Evolutionary conservation across 2,113 vertebrate species (phyloP).

Genomic region (Callocephalon fimbriatum): DNA sequence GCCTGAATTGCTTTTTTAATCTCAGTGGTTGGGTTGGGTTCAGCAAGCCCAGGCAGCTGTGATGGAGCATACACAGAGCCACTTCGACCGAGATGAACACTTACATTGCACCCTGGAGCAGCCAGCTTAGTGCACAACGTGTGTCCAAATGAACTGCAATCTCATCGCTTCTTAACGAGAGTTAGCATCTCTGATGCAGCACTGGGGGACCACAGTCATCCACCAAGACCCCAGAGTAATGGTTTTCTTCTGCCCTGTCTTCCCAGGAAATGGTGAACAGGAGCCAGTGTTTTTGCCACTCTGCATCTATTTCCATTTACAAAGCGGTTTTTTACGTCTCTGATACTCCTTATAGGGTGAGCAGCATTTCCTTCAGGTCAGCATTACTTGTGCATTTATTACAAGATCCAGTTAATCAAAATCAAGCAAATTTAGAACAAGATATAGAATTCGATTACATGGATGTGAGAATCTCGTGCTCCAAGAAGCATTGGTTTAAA

Average conservation of each 20-base stretch:
- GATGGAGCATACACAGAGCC: not conserved
- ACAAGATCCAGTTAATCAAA: not conserved
- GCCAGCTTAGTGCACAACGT: not conserved
- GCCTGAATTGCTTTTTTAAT: not conserved
- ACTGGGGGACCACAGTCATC: not conserved
- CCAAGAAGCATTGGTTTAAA: not conserved
- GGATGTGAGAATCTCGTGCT: not conserved
- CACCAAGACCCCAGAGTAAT: not conserved
- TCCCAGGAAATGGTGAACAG: not conserved
- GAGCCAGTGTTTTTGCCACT: not conserved
- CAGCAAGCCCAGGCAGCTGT: not conserved
- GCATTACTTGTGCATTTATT: not conserved
- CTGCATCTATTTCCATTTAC: not conserved
- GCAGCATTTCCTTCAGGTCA: not conserved
- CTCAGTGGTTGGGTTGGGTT: not conserved
- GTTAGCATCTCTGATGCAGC: constrained; percentile 5
- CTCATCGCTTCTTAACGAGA: constrained; percentile 27
- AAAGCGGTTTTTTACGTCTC: not conserved
- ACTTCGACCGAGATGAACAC: not conserved
- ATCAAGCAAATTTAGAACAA: not conserved
- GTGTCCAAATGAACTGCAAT: not conserved
- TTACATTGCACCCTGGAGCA: not conserved
- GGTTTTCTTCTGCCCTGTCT: not conserved
- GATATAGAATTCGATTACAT: not conserved
- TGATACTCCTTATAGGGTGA: not conserved